phyloP scores from a whole-genome alignment of 2,113 vertebrate species.

The Marmota monax region DNA sequence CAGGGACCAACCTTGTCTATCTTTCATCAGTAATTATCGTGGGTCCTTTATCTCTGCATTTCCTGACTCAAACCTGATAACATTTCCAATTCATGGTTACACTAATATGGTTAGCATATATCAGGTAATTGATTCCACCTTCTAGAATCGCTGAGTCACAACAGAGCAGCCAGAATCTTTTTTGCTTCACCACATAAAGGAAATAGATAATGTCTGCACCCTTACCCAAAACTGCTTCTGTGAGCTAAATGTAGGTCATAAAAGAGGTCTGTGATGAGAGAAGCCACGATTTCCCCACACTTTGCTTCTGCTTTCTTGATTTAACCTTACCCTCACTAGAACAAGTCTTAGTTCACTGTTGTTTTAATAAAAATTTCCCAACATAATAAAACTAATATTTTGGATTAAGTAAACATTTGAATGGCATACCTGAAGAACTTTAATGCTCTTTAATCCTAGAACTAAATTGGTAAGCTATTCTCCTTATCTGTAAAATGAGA shows the following conservation, averaged over 20 bases:
- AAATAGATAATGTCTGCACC: slow-evolving; percentile 78
- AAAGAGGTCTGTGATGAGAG: neutral
- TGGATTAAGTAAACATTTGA: neutral
- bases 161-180: slow-evolving; percentile 44
- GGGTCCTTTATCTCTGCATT: slow-evolving; percentile 14
- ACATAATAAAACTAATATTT: slow-evolving; percentile 15
- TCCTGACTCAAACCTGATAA: slow-evolving; percentile 70
- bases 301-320: neutral
- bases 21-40: slow-evolving; percentile 53
- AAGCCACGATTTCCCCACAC: neutral
- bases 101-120: slow-evolving; percentile 6
- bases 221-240: slow-evolving; percentile 43
- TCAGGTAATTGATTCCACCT: slow-evolving; percentile 71
- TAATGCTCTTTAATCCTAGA: neutral
- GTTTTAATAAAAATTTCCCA: slow-evolving; percentile 30
- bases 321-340: neutral
- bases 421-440: neutral
- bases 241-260: slow-evolving; percentile 80
- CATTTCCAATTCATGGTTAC: slow-evolving; percentile 69
- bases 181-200: slow-evolving; percentile 76
- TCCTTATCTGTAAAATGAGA: neutral
- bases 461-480: neutral
- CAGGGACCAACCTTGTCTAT: slow-evolving; percentile 20
- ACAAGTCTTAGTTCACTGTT: neutral
- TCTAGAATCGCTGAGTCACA: slow-evolving; percentile 78